Conservation (phyloP, 2,888 invertebrate genomes). For the Hanleya hanleyi region DNA sequence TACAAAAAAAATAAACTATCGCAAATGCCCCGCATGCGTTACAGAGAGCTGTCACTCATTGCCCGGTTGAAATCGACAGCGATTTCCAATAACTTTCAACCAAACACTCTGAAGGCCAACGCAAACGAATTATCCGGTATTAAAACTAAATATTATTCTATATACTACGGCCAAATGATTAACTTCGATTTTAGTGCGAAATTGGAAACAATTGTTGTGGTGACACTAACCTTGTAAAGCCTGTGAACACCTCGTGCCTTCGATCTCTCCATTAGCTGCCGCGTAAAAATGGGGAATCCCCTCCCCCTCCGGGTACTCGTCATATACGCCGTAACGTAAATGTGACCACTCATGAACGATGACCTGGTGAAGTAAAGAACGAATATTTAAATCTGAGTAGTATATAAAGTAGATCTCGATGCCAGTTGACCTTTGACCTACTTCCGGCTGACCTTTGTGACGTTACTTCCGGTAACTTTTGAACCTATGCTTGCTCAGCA, state of each 20-base stretch:
- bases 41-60: background rate
- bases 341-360: slow-evolving; percentile 80
- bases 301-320: slow-evolving; percentile 75
- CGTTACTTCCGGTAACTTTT: too few relatives aligned
- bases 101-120: too few relatives aligned
- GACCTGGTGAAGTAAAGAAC: too few relatives aligned
- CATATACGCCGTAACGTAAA: slow-evolving; percentile 82
- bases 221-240: background rate
- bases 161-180: too few relatives aligned
- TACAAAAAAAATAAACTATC: background rate
- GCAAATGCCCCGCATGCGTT: background rate
- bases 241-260: slow-evolving; percentile 24
- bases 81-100: background rate
- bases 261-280: slow-evolving; percentile 17
- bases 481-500: too few relatives aligned
- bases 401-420: too few relatives aligned
- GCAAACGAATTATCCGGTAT: background rate
- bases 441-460: too few relatives aligned
- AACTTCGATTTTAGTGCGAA: too few relatives aligned
- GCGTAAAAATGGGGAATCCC: slow-evolving; percentile 26
- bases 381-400: too few relatives aligned
- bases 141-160: too few relatives aligned
- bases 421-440: too few relatives aligned
- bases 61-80: background rate
- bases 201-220: too few relatives aligned